Base-by-base conservation (phyloP, 2,797 vertebrate species). In the Tenualosa thibaudeaui region DNA sequence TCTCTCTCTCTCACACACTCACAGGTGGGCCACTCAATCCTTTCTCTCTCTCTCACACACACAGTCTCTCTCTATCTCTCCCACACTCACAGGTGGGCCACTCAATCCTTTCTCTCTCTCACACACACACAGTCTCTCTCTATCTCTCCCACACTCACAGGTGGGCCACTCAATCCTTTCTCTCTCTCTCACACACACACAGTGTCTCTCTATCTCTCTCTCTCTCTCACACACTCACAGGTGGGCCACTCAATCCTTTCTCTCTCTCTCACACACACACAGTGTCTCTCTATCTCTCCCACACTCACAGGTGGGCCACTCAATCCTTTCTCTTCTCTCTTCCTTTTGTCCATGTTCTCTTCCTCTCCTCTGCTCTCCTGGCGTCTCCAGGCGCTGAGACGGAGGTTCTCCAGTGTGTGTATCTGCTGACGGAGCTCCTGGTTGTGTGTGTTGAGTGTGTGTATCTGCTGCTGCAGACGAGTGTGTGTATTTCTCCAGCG, bases 401-500 rank as follows among this genome's bases (percentile, higher is more conserved):
- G 97, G 83, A 98, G 96, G 86, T 94, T 96, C 89, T 98, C 98
- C 95, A 99, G 93, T 58, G 95, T 93, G 82, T 56, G 95, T 15
- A 99, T 93, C 94, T 99, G 97, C 0, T 97, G 96, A 82, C 89
- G 93, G 0, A 99, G 96, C 37, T 97, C 94, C 0, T 71, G 10
- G 86, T 98, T 99, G 89, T 99, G 97, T 81, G 94, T 93, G 49
- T 87, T 91, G 84, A 99, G 94, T 87, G 95, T 84, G 84, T 98
- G 96, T 83, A 97, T 94, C 92, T 99, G 98, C 86, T 97, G 96
- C 85, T 95, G 92, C 78, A 97, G 95, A 7, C 98, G 96, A 24
- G 91, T 88, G 6, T 97, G 95, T 0, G 96, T 95, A 68, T 94
- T 95, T 81, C 94, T 94, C 97, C 97, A 99, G 90, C 98, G 98